Conservation (phyloP, 2,797 vertebrate species). For the Ceryle rudis region DNA sequence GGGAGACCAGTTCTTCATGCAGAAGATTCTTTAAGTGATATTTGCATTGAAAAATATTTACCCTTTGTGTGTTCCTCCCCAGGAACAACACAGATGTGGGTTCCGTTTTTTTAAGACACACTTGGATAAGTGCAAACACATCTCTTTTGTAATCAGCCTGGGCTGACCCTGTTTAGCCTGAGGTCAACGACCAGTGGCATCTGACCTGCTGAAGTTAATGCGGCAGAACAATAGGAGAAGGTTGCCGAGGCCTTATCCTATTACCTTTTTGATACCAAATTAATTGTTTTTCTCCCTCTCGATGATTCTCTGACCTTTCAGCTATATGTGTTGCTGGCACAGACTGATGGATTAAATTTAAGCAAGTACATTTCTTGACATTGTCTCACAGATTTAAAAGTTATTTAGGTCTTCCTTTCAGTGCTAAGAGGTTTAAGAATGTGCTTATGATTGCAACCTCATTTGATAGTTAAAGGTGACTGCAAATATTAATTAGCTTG, state of each 20-base stretch:
- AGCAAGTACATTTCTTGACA: constrained; percentile 61
- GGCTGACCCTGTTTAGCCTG: constrained; percentile 79
- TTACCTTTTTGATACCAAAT: constrained; percentile 85
- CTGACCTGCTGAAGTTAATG: constrained; percentile 87
- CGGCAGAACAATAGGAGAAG: constrained; percentile 80
- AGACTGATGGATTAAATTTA: constrained; percentile 72
- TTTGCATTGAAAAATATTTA: constrained; percentile 41
- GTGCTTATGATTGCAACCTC: constrained; percentile 48
- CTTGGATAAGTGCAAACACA: constrained; percentile 53
- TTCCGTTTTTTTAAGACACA: constrained; percentile 36
- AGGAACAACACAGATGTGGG: constrained; percentile 17
- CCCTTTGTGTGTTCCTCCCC: neutral
- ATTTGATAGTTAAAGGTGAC: constrained; percentile 12
- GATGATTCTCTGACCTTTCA: constrained; percentile 74
- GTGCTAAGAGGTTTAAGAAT: constrained; percentile 67
- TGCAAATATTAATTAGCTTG: constrained; percentile 55
- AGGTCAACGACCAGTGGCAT: constrained; percentile 82
- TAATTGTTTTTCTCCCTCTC: constrained; percentile 81
- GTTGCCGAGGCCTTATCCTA: constrained; percentile 78
- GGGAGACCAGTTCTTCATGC: neutral
- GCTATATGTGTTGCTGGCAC: constrained; percentile 60
- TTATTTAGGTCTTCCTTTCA: constrained; percentile 64
- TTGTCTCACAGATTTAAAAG: constrained; percentile 55
- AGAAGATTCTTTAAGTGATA: neutral
- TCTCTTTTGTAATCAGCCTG: constrained; percentile 65